These are phyloP conservation scores for Drosophila affinis DNA, from an alignment of 2,888 invertebrate species.

Conservation along the genomic window DNA sequence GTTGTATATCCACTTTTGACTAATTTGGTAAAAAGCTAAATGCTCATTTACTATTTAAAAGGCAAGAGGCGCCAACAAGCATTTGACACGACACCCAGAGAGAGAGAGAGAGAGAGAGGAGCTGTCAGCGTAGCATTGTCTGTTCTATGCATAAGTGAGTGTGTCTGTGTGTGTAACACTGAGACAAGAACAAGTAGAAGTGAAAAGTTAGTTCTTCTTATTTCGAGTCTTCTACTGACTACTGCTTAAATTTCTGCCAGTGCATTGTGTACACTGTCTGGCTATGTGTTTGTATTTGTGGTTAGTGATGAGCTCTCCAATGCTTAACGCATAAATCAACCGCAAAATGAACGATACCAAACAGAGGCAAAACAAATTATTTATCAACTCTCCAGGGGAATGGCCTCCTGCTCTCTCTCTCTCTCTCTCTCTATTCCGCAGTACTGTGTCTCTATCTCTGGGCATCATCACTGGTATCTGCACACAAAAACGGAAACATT, in stretches of 20 bases:
- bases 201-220: no score
- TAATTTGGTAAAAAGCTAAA: constrained; percentile 72
- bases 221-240: no score
- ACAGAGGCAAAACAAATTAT: constrained; percentile 60
- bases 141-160: constrained; percentile 1
- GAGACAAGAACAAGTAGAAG: not conserved
- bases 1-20: constrained; percentile 6
- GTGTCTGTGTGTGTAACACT: not conserved
- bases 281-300: constrained; percentile 1
- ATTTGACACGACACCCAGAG: constrained; percentile 53
- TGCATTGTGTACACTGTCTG: not conserved
- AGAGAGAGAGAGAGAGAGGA: not conserved
- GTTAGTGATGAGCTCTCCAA: constrained; percentile 1
- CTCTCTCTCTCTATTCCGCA: not conserved
- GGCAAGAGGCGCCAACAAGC: constrained; percentile 61
- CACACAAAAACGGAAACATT: constrained; percentile 65
- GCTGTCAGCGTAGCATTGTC: not conserved
- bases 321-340: constrained; percentile 63
- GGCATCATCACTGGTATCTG: no score
- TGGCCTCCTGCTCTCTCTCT: not conserved
- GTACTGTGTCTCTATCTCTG: not conserved
- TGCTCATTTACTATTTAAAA: constrained; percentile 65
- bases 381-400: constrained; percentile 47
- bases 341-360: constrained; percentile 64
- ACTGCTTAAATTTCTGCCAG: no score